A percentile compares a stretch with the other conserved stretches of the same genome.
Evolutionary conservation across 2,113 vertebrate species (phyloP).

Genomic region (Pygoscelis adeliae): DNA sequence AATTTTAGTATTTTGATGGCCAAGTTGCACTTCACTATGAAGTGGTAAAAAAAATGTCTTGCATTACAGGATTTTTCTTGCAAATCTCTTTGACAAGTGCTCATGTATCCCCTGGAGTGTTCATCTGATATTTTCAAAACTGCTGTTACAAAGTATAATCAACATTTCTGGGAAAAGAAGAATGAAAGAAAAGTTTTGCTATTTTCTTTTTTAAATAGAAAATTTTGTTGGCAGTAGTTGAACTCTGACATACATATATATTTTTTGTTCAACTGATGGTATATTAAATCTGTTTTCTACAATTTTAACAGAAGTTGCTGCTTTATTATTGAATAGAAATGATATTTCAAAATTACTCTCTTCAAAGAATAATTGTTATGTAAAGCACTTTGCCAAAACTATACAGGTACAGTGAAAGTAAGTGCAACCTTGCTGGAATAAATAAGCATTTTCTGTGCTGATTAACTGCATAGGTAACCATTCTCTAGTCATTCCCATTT

Average conservation of each 20-base stretch:
- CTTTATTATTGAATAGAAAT: background rate
- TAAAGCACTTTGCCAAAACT: background rate
- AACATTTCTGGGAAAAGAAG: background rate
- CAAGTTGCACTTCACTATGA: background rate
- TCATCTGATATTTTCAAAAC: background rate
- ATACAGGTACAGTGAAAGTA: background rate
- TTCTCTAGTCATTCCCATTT: background rate
- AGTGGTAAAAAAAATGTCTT: background rate
- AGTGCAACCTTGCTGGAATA: background rate
- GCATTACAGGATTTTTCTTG: background rate
- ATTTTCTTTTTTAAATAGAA: background rate
- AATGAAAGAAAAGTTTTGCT: background rate
- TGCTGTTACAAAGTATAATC: background rate
- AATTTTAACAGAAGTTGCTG: background rate
- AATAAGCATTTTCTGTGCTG: background rate
- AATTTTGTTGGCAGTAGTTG: background rate
- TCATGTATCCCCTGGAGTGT: background rate
- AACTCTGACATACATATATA: background rate
- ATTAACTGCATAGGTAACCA: background rate
- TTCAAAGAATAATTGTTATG: background rate
- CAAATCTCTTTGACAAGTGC: background rate
- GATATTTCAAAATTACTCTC: background rate
- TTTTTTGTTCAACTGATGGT: background rate
- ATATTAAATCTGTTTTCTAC: background rate
- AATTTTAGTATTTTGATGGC: background rate